These are phyloP conservation scores for Pristionchus arcanus DNA, from an alignment of 2,888 invertebrate species.

Conservation along the genomic window DNA sequence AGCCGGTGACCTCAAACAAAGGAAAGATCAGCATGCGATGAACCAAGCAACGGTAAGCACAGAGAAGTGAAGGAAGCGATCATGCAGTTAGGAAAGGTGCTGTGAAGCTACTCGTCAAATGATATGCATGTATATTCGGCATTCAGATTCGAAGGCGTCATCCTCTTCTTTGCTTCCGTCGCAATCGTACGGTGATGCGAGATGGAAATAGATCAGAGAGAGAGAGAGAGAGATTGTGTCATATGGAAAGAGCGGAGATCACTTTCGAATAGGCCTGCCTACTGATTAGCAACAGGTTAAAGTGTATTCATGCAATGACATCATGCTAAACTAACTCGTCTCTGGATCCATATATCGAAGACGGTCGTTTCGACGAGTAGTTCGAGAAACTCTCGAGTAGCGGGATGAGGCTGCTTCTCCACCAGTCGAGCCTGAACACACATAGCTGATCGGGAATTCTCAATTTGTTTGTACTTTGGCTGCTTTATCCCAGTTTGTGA, in stretches of 20 bases:
- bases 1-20: constrained; percentile 46
- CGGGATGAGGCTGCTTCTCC: constrained; percentile 27
- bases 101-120: not conserved
- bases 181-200: too few relatives aligned
- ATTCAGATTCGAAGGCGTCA: too few relatives aligned
- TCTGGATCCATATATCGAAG: constrained; percentile 58
- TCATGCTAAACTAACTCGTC: constrained; percentile 43
- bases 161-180: too few relatives aligned
- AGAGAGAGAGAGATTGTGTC: too few relatives aligned
- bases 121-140: not conserved
- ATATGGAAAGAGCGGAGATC: too few relatives aligned
- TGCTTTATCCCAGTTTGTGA: constrained; percentile 43
- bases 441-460: not conserved
- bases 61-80: not conserved
- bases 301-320: not conserved
- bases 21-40: constrained; percentile 35
- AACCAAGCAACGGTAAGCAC: not conserved
- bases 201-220: too few relatives aligned
- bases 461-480: not conserved
- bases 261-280: too few relatives aligned
- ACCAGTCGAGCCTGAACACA: constrained; percentile 32
- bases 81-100: not conserved
- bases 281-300: too few relatives aligned
- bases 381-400: constrained; percentile 38
- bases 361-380: constrained; percentile 56